Percentiles rank a stretch among this genome's conserved stretches.
Conservation (phyloP, 2,797 vertebrate species). For the Monodelphis domestica region DNA sequence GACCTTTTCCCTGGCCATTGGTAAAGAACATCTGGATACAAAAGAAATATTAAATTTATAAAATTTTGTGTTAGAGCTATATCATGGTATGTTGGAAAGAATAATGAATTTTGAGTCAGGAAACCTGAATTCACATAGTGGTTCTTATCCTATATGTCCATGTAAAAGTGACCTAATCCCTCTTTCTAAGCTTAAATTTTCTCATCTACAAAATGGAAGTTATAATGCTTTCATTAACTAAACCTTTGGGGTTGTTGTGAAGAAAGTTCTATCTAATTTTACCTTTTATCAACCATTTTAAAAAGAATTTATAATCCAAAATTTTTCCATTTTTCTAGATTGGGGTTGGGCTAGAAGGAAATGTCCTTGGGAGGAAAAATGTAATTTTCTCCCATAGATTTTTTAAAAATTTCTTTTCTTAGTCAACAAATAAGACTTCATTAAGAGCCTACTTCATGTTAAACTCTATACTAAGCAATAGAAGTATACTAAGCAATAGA, state of each 20-base stretch:
- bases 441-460: background rate
- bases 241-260: background rate
- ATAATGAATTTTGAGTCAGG: background rate
- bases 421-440: background rate
- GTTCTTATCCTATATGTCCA: background rate
- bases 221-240: background rate
- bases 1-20: background rate
- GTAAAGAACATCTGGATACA: background rate
- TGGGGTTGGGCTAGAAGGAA: background rate
- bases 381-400: background rate
- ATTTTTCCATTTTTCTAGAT: background rate
- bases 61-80: background rate
- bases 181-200: background rate
- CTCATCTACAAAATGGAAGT: background rate
- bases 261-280: background rate
- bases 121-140: background rate
- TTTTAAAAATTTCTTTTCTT: background rate
- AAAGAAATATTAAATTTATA: background rate
- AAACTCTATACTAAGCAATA: background rate
- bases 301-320: background rate
- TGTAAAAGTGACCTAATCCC: background rate
- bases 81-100: background rate
- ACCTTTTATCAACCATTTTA: background rate
- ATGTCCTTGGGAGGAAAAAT: background rate
- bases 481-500: background rate